Evolutionary conservation across 1,140 invertebrate genomes (phyloP).

Genomic region (Patella vulgata): DNA sequence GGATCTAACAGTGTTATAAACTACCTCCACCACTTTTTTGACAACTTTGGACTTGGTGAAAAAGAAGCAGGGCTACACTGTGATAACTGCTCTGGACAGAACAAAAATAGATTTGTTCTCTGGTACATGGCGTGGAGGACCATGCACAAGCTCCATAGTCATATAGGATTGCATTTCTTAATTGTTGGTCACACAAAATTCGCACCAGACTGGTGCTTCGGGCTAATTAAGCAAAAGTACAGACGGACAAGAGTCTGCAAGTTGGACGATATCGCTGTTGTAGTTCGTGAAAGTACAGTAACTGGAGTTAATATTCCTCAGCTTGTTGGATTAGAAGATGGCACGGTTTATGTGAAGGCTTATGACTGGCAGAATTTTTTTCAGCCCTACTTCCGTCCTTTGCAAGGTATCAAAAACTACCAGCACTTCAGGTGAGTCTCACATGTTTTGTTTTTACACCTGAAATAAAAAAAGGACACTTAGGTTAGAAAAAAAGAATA

Average conservation of each 20-base stretch:
- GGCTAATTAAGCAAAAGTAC: slow-evolving; percentile 33
- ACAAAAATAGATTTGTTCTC: slow-evolving; percentile 44
- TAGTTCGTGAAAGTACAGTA: slow-evolving; percentile 18
- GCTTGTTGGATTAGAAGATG: slow-evolving; percentile 28
- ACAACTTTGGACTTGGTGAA: slow-evolving; percentile 38
- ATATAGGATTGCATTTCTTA: slow-evolving; percentile 32
- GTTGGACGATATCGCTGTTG: slow-evolving; percentile 22
- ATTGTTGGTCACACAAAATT: slow-evolving; percentile 46
- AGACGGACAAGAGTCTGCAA: slow-evolving; percentile 22
- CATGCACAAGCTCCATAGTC: slow-evolving; percentile 22
- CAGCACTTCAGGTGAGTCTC: slow-evolving; percentile 20
- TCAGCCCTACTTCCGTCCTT: slow-evolving; percentile 19
- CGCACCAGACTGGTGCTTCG: slow-evolving; percentile 44
- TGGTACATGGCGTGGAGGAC: slow-evolving; percentile 45
- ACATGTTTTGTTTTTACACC: too few species aligned
- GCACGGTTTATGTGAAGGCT: slow-evolving; percentile 17
- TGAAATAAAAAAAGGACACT: too few species aligned
- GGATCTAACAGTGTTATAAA: slow-evolving; percentile 43
- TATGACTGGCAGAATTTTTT: slow-evolving; percentile 34
- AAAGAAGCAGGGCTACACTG: slow-evolving; percentile 25
- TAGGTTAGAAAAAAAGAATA: too few species aligned
- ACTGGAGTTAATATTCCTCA: slow-evolving; percentile 32
- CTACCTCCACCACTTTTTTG: slow-evolving; percentile 40
- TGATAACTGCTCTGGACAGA: slow-evolving; percentile 48
- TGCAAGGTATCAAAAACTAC: slow-evolving; percentile 29